Evolutionary conservation across 2,888 invertebrate genomes (phyloP), one percentile per base, ranked within the genome.

Genomic region (Elegia similella): DNA sequence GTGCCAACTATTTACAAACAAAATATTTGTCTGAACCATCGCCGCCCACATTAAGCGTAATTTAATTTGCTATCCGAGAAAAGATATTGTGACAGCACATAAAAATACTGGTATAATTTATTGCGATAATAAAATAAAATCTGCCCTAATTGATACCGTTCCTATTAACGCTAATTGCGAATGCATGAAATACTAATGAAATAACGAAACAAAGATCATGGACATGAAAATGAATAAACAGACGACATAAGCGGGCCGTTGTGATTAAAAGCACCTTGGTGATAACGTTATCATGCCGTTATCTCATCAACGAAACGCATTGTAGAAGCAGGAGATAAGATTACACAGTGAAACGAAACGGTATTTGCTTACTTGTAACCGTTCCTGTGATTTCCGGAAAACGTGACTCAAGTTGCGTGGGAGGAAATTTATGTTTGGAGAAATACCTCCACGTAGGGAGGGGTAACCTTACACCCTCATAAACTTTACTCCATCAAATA

Each of bases 311-410:
- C 55, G 64, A 63, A 59, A 62, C 58, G 58, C 59, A 62, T 67
- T 67, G 66, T 70, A 60, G 58, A 50, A 34, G 50, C n/a, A 17
- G 50, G 12, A 50, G 50, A 50, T 50, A 54, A 44, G 57, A 44
- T 50, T 52, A 30, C 52, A 34, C 32, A 34, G 50, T 17, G 34
- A 34, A 15, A 44, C 52, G 29, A 12, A 53, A 57, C 7, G 15
- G 44, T 53, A 52, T 57, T 54, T 30, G 23, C 47, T 55, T 56
- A 56, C 62, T 59, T 64, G 57, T 62, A 65, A 69, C 61, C 55
- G 63, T 67, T 70, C 67, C 68, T 66, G 72, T 69, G 65, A 69
- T 77, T 76, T 76, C 74, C 77, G 70, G 68, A 68, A 64, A 58
- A 63, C 60, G 70, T 73, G 64, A 10, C 50, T 75, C 70, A 66